A percentile compares a stretch with the other conserved stretches of the same genome.
These are phyloP conservation scores for Globicephala melas DNA, from an alignment of 2,113 vertebrate genomes.

Conservation along the genomic window DNA sequence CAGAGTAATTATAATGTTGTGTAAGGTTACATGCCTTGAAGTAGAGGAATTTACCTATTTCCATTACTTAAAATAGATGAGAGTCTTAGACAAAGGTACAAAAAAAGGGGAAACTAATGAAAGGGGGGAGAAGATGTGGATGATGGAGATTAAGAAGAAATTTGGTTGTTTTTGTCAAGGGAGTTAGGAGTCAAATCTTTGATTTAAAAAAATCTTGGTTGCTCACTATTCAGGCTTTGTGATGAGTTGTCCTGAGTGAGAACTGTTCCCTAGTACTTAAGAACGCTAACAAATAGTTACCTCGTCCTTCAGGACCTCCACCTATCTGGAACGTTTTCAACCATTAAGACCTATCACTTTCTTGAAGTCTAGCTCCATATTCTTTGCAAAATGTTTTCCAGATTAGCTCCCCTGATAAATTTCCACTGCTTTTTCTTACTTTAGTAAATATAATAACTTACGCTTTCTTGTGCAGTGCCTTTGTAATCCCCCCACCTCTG, in stretches of 20 bases:
- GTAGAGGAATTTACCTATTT: background rate
- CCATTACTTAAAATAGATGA: slow-evolving; percentile 17
- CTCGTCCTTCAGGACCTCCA: background rate
- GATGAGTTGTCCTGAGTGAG: background rate
- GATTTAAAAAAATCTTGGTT: background rate
- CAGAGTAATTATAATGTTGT: background rate
- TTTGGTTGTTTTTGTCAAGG: background rate
- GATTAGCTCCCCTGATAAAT: slow-evolving; percentile 17
- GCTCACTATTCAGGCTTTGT: background rate
- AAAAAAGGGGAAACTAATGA: slow-evolving; percentile 17
- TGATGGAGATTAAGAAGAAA: background rate
- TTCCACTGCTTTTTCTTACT: background rate
- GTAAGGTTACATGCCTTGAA: background rate
- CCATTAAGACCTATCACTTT: background rate
- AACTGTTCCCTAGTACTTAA: background rate
- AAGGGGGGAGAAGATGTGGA: background rate
- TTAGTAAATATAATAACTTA: background rate
- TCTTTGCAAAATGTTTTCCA: slow-evolving; percentile 33
- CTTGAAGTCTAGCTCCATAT: background rate
- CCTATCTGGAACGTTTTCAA: background rate
- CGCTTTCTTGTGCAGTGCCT: background rate
- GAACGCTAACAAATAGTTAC: background rate
- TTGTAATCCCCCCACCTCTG: background rate
- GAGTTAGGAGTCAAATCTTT: background rate
- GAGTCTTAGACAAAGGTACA: background rate